Percentiles rank a stretch among this genome's conserved stretches.
Conservation (phyloP, 2,797 vertebrate species). For the Gymnoscopelus microlampas region DNA sequence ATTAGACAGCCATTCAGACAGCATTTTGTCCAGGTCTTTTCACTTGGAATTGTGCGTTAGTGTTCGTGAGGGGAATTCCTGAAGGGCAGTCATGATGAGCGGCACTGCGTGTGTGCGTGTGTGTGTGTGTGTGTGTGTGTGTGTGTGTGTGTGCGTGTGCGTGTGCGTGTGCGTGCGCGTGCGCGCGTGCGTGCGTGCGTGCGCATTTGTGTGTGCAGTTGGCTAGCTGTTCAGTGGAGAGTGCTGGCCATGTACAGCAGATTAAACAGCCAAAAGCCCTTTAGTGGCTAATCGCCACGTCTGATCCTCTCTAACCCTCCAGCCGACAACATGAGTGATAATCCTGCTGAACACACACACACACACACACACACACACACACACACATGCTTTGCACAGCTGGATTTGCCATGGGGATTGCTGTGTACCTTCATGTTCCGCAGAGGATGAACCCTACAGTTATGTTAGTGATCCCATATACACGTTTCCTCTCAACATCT, state of each 20-base stretch:
- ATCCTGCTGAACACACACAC: constrained; percentile 13
- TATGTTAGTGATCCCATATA: no score
- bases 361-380: constrained; percentile 37
- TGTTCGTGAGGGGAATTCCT: no score
- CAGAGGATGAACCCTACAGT: no score
- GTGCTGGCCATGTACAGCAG: constrained; percentile 10
- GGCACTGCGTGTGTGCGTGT: no score
- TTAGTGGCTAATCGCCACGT: constrained; percentile 42
- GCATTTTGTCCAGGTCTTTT: no score
- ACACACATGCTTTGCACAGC: no score
- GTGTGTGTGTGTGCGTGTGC: background rate
- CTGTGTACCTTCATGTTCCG: no score
- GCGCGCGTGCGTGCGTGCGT: background rate
- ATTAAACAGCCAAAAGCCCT: constrained; percentile 34
- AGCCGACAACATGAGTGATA: constrained; percentile 24
- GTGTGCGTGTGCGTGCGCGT: background rate
- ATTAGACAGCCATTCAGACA: no score
- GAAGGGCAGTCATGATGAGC: no score
- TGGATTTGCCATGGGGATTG: no score
- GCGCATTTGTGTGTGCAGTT: background rate
- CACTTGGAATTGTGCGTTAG: no score
- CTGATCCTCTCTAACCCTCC: constrained; percentile 34
- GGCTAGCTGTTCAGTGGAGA: background rate
- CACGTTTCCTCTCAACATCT: no score
- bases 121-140: background rate